Conservation (phyloP, 1,140 invertebrate genomes). For the Globodera rostochiensis region DNA sequence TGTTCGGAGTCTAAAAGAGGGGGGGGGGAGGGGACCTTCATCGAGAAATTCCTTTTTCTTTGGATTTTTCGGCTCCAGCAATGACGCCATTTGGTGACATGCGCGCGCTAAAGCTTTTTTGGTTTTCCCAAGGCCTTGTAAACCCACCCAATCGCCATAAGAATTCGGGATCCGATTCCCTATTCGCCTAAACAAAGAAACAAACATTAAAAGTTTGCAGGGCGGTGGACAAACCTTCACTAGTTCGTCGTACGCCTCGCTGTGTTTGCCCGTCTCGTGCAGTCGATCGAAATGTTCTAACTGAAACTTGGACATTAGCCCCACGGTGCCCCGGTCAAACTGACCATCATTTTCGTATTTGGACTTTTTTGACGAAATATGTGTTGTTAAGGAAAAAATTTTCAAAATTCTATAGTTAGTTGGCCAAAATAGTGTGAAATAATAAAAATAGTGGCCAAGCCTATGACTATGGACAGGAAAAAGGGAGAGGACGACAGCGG, state of each 20-base stretch:
- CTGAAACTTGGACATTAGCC: constrained; percentile 13
- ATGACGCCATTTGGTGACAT: constrained; percentile 34
- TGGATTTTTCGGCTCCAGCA: constrained; percentile 20
- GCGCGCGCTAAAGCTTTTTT: constrained; percentile 20
- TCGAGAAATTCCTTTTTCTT: constrained; percentile 36
- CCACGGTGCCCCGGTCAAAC: not conserved
- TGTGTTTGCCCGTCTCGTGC: constrained; percentile 24
- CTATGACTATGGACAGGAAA: too few relatives aligned
- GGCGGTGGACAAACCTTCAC: not conserved
- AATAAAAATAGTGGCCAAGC: too few relatives aligned
- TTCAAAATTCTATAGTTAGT: too few relatives aligned
- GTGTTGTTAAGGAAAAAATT: not conserved
- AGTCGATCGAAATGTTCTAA: constrained; percentile 16
- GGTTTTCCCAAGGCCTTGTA: not conserved
- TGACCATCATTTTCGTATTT: constrained; percentile 19
- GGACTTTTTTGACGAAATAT: not conserved
- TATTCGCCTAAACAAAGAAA: constrained; percentile 6
- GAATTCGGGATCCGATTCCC: constrained; percentile 18
- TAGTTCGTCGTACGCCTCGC: constrained; percentile 20
- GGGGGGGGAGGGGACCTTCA: constrained; percentile 16
- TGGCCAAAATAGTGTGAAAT: too few relatives aligned
- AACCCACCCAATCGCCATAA: not conserved
- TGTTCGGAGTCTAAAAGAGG: not conserved
- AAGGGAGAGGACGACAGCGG: too few relatives aligned
- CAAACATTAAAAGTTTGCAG: not conserved